A percentile compares a stretch with the other conserved stretches of the same genome.
Evolutionary conservation across 2,113 vertebrate species (phyloP).

Genomic region (Marmota flaviventris): DNA sequence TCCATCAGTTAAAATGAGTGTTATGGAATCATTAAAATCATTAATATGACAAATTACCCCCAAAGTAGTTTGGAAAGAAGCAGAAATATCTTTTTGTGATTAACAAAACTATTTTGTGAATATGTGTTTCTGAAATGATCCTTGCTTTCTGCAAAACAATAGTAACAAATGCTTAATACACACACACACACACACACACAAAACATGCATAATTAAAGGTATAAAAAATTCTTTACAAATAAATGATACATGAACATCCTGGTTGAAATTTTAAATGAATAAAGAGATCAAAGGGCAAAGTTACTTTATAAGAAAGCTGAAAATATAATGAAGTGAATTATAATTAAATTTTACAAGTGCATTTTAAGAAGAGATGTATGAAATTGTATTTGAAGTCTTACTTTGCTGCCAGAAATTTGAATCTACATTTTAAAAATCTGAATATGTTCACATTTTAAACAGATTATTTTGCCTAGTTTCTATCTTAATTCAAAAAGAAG

Average conservation of each 20-base stretch:
- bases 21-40: neutral
- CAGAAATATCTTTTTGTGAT: neutral
- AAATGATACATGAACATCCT: constrained; percentile 19
- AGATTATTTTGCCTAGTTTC: constrained; percentile 46
- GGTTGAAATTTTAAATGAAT: constrained; percentile 51
- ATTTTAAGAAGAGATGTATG: constrained; percentile 57
- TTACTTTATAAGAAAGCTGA: neutral
- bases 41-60: neutral
- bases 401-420: constrained; percentile 42
- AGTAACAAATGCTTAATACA: neutral
- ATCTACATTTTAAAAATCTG: neutral
- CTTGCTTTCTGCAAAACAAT: constrained; percentile 27
- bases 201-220: neutral
- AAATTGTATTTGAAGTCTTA: constrained; percentile 36
- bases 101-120: constrained; percentile 30
- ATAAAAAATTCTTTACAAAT: constrained; percentile 24
- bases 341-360: constrained; percentile 58
- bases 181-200: neutral
- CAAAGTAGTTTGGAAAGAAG: neutral
- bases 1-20: constrained; percentile 2
- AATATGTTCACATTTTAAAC: constrained; percentile 48
- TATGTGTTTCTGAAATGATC: constrained; percentile 48
- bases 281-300: constrained; percentile 33
- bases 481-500: constrained; percentile 51
- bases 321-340: constrained; percentile 46